Evolutionary conservation across 2,113 vertebrate genomes (phyloP).

Genomic region (Stomatorhinus ivindoensis): DNA sequence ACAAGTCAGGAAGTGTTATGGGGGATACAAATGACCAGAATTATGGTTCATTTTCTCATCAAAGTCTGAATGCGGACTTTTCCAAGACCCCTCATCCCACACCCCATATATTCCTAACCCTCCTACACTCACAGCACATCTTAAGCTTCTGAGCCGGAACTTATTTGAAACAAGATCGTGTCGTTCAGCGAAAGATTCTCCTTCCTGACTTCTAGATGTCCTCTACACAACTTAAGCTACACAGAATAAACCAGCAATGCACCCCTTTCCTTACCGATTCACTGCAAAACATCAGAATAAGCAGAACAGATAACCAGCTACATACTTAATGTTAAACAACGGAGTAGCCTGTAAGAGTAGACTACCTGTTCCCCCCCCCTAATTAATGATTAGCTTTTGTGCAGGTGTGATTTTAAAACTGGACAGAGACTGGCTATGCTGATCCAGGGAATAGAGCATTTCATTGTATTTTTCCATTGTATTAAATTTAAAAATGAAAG

Average conservation of each 20-base stretch:
- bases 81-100: background rate
- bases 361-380: background rate
- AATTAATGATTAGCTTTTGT: slow-evolving; percentile 7
- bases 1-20: background rate
- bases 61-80: background rate
- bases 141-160: background rate
- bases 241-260: background rate
- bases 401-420: slow-evolving; percentile 11
- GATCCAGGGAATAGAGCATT: background rate
- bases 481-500: background rate
- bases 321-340: background rate
- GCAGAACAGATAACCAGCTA: background rate
- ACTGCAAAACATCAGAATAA: background rate
- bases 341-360: background rate
- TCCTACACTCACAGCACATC: background rate
- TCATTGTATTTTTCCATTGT: background rate
- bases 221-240: background rate
- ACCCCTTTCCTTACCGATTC: background rate
- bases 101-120: background rate
- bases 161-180: background rate
- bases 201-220: background rate
- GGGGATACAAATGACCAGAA: background rate
- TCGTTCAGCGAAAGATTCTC: background rate
- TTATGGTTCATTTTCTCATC: slow-evolving; percentile 6
- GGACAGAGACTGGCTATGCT: background rate